Base-by-base conservation (phyloP, 2,797 vertebrate genomes). In the Sebastes itinus region DNA sequence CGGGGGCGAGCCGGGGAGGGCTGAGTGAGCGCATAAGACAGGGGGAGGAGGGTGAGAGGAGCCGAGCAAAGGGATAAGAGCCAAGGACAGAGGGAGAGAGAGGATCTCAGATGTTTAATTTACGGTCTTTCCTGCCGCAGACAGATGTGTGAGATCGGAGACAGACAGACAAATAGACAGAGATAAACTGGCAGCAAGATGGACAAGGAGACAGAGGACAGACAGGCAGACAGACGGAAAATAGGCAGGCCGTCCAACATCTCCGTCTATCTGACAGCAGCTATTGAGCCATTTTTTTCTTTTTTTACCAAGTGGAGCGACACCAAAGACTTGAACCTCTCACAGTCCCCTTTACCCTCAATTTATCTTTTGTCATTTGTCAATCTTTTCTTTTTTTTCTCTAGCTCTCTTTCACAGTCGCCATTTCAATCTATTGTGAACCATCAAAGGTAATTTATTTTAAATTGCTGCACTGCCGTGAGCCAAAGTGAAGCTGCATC, bases 101-200 rank as follows among this genome's bases (percentile, higher is more conserved):
- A 22, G 52, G n/a, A 81, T 78, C 82, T 88, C 25, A 81, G 82
- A 92, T 88, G 84, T 90, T 91, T 90, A 86, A 91, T 93, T 92
- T 80, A 88, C 78, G 2, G 75, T 75, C 69, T 64, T 77, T 79
- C 74, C 72, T 68, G 85, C 73, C 49, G 72, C 66, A 72, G 87
- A 82, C 77, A 73, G 61, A 91, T 80, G 83, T 82, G 75, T 61
- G 61, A 87, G 78, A 72, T 72, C 35, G 35, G 60, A 70, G 42
- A 63, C 58, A 78, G 77, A 82, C 49, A 33, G 76, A 80, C 38
- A 77, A 58, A 76, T 4, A 65, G 59, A 81, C 6, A 25, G 62
- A 78, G 74, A 86, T 67, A 85, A 75, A 76, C 76, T 80, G 77
- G 63, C 49, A 67, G 66, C 65, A 22, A 59, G 68, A 75, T 69